Conservation (phyloP, 1,140 invertebrate species). For the Cydia fagiglandana region DNA sequence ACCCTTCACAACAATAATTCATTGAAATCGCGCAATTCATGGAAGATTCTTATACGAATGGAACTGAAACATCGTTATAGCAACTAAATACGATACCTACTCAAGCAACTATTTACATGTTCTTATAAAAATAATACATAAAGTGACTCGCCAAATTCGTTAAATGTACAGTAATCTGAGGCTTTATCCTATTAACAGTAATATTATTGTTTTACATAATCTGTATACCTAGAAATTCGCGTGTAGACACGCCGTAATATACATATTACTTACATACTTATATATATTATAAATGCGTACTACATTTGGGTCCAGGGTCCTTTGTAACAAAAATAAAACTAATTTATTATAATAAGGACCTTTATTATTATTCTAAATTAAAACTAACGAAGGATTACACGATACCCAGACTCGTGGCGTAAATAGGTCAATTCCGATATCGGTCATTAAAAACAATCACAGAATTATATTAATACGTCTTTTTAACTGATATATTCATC, state of each 20-base stretch:
- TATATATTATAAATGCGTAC: conserved; percentile 29
- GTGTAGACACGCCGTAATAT: conserved; percentile 4
- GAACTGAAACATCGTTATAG: conserved; percentile 24
- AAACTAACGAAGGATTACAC: conserved; percentile 24
- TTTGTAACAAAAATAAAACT: conserved; percentile 33
- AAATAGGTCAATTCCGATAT: conserved; percentile 14
- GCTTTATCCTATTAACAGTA: conserved; percentile 4
- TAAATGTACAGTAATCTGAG: conserved; percentile 18
- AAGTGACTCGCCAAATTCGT: neutral
- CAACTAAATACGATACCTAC: conserved; percentile 16
- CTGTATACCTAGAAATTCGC: conserved; percentile 12
- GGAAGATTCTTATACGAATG: conserved; percentile 35
- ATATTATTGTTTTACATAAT: conserved; percentile 25
- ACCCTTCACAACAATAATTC: conserved; percentile 9
- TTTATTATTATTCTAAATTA: conserved; percentile 31
- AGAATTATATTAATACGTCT: conserved; percentile 30
- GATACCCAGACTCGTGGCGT: conserved; percentile 4
- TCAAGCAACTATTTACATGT: conserved; percentile 21
- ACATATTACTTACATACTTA: conserved; percentile 32
- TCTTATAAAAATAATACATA: conserved; percentile 28
- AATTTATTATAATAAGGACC: conserved; percentile 32
- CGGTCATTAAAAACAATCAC: conserved; percentile 31
- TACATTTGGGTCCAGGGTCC: conserved; percentile 27
- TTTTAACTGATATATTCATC: conserved; percentile 23
- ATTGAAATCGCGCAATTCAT: conserved; percentile 22